phyloP scores from a whole-genome alignment of 2,797 vertebrate species.

The Pogoniulus pusillus region DNA sequence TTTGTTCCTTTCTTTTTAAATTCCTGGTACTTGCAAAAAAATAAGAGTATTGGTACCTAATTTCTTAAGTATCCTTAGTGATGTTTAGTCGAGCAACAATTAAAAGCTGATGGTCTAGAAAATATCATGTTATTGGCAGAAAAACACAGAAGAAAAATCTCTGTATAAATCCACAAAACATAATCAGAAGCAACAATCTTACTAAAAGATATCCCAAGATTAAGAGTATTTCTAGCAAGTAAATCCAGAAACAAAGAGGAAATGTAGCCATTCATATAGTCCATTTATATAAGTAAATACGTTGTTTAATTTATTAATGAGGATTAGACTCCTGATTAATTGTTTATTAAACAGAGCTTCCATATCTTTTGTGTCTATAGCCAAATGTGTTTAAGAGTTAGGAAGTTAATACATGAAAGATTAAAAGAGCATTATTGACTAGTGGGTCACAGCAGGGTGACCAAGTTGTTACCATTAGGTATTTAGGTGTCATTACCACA shows the following conservation, averaged over 20 bases:
- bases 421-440: conserved; percentile 63
- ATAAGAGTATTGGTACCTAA: not conserved
- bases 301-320: conserved; percentile 69
- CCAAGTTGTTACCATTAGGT: conserved; percentile 45
- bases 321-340: conserved; percentile 55
- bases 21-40: not conserved
- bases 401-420: conserved; percentile 57
- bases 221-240: not conserved
- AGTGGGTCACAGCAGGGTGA: conserved; percentile 57
- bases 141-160: not conserved
- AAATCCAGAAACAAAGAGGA: conserved; percentile 39
- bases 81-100: conserved; percentile 18
- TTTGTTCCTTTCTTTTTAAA: not conserved
- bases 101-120: not conserved
- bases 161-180: not conserved
- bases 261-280: conserved; percentile 34
- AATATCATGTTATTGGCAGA: not conserved
- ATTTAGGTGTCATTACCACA: conserved; percentile 15
- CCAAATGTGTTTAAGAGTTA: conserved; percentile 28
- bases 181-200: not conserved
- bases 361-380: conserved; percentile 19
- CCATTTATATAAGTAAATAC: conserved; percentile 56
- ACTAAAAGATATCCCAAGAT: conserved; percentile 26
- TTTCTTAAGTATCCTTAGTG: not conserved
- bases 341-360: conserved; percentile 59